Percentiles rank a stretch among this genome's conserved stretches.
These are phyloP conservation scores for Coendou prehensilis DNA, from an alignment of 2,797 vertebrate genomes.

Conservation along the genomic window DNA sequence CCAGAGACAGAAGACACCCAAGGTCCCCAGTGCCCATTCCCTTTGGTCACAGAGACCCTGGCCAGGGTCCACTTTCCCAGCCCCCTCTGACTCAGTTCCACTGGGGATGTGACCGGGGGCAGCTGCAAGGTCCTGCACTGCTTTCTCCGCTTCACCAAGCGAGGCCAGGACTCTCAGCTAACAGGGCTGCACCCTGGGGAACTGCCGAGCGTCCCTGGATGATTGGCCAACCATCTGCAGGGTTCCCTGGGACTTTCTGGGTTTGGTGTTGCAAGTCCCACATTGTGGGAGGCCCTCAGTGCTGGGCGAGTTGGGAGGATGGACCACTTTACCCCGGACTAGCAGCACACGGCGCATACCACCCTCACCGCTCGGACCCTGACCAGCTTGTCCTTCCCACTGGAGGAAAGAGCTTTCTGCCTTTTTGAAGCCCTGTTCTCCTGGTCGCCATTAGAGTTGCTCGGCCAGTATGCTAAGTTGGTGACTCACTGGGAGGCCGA, in stretches of 20 bases:
- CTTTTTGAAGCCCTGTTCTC: neutral
- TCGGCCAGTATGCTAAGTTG: neutral
- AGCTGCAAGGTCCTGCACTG: rapidly evolving
- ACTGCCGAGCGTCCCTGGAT: neutral
- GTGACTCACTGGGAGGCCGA: neutral
- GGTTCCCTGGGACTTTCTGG: neutral
- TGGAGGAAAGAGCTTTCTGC: neutral
- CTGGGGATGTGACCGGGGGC: neutral
- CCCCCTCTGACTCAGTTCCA: neutral
- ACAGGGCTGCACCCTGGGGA: neutral
- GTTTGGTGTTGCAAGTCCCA: neutral
- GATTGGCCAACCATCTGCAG: rapidly evolving
- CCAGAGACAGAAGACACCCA: too few species aligned
- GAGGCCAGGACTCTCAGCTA: neutral
- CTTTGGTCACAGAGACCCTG: neutral
- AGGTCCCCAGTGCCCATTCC: neutral
- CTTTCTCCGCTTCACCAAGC: neutral
- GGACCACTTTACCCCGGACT: neutral
- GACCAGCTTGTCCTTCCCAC: neutral
- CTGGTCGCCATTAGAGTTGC: neutral
- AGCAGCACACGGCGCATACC: rapidly evolving
- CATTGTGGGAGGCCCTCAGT: neutral
- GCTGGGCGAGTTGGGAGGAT: neutral
- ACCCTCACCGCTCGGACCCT: rapidly evolving
- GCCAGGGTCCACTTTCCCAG: neutral